These are phyloP conservation scores for Campylorhamphus procurvoides DNA, from an alignment of 2,113 vertebrate genomes.

Conservation along the genomic window DNA sequence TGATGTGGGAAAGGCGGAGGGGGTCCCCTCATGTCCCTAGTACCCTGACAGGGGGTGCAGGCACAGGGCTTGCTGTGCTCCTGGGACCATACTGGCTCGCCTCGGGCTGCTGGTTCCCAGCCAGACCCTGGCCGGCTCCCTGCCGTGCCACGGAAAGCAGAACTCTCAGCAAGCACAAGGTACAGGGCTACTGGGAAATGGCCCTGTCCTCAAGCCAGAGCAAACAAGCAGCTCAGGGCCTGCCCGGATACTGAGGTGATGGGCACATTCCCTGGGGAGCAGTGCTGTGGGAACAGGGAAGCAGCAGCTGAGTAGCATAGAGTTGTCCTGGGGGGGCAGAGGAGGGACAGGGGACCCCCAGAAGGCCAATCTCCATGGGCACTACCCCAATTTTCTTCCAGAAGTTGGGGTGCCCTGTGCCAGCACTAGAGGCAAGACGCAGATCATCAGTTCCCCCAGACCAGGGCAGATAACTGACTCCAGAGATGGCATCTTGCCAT, in stretches of 20 bases:
- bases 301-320: background rate
- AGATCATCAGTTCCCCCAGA: background rate
- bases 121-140: background rate
- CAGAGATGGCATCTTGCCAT: background rate
- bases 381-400: background rate
- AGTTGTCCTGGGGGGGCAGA: background rate
- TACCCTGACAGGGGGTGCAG: background rate
- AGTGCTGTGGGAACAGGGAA: background rate
- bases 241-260: background rate
- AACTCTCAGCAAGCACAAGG: background rate
- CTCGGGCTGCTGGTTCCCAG: background rate
- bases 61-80: background rate
- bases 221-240: background rate
- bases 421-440: background rate
- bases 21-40: background rate
- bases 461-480: background rate
- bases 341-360: background rate
- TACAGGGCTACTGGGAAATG: background rate
- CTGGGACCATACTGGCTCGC: fast-evolving
- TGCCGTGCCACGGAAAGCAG: background rate
- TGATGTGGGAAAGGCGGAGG: fast-evolving
- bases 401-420: background rate
- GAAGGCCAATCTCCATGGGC: background rate
- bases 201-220: background rate
- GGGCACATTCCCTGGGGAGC: background rate